These are phyloP conservation scores for Telenomus remus DNA, from an alignment of 1,140 invertebrate species.

Conservation along the genomic window DNA sequence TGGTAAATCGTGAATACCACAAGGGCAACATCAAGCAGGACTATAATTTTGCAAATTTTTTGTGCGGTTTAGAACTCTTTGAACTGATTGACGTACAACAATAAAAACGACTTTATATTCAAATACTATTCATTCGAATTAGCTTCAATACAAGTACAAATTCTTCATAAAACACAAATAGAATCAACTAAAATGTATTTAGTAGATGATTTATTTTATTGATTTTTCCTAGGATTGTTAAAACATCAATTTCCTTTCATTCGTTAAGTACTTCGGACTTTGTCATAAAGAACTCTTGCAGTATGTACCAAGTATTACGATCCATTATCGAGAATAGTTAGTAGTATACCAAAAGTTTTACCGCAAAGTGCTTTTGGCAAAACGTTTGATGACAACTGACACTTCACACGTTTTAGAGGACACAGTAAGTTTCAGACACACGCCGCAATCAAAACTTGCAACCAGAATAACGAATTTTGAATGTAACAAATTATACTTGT, in stretches of 20 bases:
- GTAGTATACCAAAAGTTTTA: slow-evolving; percentile 48
- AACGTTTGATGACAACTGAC: slow-evolving; percentile 43
- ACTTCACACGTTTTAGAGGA: slow-evolving; percentile 34
- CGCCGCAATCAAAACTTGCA: slow-evolving; percentile 26
- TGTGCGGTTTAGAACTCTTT: not conserved
- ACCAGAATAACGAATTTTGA: slow-evolving; percentile 14
- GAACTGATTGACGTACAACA: not conserved
- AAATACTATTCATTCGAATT: no score
- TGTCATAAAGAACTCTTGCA: slow-evolving; percentile 27
- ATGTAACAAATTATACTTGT: no score
- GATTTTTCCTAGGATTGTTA: slow-evolving; percentile 20
- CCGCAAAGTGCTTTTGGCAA: slow-evolving; percentile 33
- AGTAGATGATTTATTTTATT: no score
- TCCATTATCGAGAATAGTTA: slow-evolving; percentile 51
- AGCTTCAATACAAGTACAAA: no score
- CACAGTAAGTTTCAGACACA: slow-evolving; percentile 27
- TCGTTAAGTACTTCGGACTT: slow-evolving; percentile 46
- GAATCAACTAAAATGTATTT: no score
- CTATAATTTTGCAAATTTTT: no score
- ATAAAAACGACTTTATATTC: no score
- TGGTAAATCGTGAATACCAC: slow-evolving; percentile 26
- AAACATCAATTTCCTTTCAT: slow-evolving; percentile 54
- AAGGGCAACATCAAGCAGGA: not conserved
- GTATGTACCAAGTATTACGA: slow-evolving; percentile 51
- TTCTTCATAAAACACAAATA: no score